Evolutionary conservation across 2,113 vertebrate genomes (phyloP).

Genomic region (Thalassoma bifasciatum): DNA sequence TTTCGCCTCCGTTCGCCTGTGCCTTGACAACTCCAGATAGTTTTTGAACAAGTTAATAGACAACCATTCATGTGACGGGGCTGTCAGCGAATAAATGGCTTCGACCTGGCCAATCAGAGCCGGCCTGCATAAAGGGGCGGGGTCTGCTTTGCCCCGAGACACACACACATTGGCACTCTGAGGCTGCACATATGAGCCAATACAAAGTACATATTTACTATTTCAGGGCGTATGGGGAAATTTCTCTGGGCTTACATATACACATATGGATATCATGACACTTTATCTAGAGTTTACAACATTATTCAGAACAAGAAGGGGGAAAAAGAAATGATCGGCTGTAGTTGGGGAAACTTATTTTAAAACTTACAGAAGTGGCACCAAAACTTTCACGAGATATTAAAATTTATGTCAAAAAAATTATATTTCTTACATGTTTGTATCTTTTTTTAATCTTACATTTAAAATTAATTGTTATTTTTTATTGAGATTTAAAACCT

Average conservation of each 20-base stretch:
- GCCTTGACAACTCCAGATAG: conserved; percentile 99
- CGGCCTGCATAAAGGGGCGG: conserved; percentile 93
- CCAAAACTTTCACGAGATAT: neutral
- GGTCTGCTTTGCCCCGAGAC: conserved; percentile 73
- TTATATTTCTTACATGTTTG: too few relatives aligned
- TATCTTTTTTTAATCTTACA: too few relatives aligned
- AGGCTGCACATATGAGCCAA: conserved; percentile 83
- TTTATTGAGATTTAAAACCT: neutral
- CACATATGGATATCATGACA: neutral
- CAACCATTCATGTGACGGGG: conserved; percentile 99
- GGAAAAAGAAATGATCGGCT: neutral
- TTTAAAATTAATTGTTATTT: too few relatives aligned
- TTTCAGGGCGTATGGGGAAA: conserved; percentile 85
- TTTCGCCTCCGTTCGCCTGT: conserved; percentile 86
- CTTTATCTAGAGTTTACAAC: neutral
- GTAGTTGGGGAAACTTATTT: neutral
- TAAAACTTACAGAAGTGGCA: neutral
- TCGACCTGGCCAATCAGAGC: conserved; percentile 92
- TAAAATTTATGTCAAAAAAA: neutral
- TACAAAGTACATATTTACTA: conserved; percentile 85
- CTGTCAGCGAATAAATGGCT: conserved; percentile 99
- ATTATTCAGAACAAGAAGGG: neutral
- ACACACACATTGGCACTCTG: conserved; percentile 53
- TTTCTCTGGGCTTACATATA: conserved; percentile 70
- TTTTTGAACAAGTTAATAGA: conserved; percentile 99